A percentile compares a stretch with the other conserved stretches of the same genome.
phyloP scores from a whole-genome alignment of 2,113 vertebrate genomes.

The Talpa occidentalis region DNA sequence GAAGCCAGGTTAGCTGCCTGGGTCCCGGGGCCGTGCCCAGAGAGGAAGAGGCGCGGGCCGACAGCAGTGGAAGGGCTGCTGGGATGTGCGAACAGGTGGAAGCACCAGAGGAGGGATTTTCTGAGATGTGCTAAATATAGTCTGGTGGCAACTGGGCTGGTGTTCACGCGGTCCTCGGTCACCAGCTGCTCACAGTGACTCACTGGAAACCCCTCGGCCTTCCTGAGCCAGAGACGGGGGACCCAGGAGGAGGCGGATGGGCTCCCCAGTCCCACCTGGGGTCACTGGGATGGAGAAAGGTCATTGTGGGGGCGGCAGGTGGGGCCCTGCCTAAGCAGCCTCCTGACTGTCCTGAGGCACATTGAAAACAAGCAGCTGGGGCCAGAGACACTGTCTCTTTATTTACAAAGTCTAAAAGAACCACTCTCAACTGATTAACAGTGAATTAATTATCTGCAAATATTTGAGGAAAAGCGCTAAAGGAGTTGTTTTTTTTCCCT shows the following conservation, averaged over 20 bases:
- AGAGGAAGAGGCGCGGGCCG: neutral
- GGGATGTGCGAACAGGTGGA: neutral
- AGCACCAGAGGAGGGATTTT: conserved; percentile 17
- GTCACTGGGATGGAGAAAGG: neutral
- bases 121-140: conserved; percentile 17
- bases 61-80: accelerated
- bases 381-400: conserved; percentile 75
- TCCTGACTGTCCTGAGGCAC: accelerated
- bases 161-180: neutral
- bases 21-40: neutral
- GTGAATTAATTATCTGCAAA: conserved; percentile 58
- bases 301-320: accelerated
- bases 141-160: accelerated
- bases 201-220: conserved; percentile 49
- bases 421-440: conserved; percentile 63
- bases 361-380: conserved; percentile 67
- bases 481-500: neutral
- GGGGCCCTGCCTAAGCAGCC: neutral
- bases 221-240: neutral
- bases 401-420: conserved; percentile 74
- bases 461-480: conserved; percentile 61
- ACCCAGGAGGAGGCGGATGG: accelerated
- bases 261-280: neutral
- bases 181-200: conserved; percentile 41
- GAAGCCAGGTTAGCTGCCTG: neutral